These are phyloP conservation scores for Caenorhabditis drosophilae DNA, from an alignment of 2,888 invertebrate species.

Conservation along the genomic window DNA sequence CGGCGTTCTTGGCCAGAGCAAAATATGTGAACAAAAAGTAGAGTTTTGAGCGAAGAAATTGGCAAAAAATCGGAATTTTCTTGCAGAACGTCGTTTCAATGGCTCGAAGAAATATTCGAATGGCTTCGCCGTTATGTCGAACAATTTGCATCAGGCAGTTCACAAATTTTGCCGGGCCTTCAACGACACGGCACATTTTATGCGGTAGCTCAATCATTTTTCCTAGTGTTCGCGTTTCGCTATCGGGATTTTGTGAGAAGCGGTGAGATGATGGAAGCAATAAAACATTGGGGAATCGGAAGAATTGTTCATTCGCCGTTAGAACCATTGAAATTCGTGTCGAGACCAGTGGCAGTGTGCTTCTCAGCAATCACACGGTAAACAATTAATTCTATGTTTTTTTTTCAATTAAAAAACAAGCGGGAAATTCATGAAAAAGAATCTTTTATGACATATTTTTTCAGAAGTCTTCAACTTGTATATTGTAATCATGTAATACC, in stretches of 20 bases:
- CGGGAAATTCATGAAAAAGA: too few relatives aligned
- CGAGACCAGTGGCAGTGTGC: slow-evolving; percentile 68
- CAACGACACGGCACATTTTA: slow-evolving; percentile 83
- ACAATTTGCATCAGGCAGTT: slow-evolving; percentile 38
- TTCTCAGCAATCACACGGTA: slow-evolving; percentile 71
- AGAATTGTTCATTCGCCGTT: slow-evolving; percentile 84
- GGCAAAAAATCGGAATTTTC: not conserved
- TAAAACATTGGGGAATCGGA: slow-evolving; percentile 83
- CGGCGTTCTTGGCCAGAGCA: slow-evolving; percentile 58
- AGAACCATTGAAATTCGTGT: slow-evolving; percentile 86
- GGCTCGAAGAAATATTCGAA: slow-evolving; percentile 52
- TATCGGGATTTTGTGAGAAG: slow-evolving; percentile 81
- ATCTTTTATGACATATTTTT: too few relatives aligned
- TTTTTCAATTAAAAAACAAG: too few relatives aligned
- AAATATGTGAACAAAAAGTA: slow-evolving; percentile 53
- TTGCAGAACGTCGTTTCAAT: slow-evolving; percentile 46
- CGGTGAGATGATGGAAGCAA: slow-evolving; percentile 74
- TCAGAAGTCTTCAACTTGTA: slow-evolving; percentile 64
- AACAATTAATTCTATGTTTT: too few relatives aligned
- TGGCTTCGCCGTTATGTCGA: slow-evolving; percentile 59
- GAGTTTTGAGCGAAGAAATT: slow-evolving; percentile 7
- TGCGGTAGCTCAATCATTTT: slow-evolving; percentile 87
- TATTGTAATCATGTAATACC: slow-evolving; percentile 60
- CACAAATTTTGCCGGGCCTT: slow-evolving; percentile 41
- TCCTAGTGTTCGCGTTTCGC: slow-evolving; percentile 88